Percentiles rank a stretch among this genome's conserved stretches.
These are phyloP conservation scores for Bombus haemorrhoidalis DNA, from an alignment of 1,140 invertebrate species.

Conservation along the genomic window DNA sequence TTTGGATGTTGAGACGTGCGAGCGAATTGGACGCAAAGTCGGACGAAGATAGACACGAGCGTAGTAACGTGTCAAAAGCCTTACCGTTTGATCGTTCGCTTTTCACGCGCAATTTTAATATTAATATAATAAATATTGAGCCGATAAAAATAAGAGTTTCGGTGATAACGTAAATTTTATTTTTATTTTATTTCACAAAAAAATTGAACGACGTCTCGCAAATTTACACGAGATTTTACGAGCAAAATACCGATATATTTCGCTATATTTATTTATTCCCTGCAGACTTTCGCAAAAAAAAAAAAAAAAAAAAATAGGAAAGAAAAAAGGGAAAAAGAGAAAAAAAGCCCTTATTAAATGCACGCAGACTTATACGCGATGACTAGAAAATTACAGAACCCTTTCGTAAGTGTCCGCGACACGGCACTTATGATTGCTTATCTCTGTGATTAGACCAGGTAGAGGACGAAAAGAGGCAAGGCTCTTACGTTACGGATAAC, in stretches of 20 bases:
- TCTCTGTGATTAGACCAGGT: conserved; percentile 1
- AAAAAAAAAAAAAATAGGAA: no score
- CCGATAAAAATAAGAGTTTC: no score
- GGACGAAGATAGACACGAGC: no score
- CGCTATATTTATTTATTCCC: not conserved
- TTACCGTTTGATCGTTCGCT: no score
- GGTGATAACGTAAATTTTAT: no score
- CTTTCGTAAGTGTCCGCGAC: not conserved
- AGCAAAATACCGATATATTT: not conserved
- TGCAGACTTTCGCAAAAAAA: not conserved
- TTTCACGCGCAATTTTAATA: no score
- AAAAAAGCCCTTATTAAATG: not conserved
- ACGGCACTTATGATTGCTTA: not conserved
- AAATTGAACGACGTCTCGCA: not conserved
- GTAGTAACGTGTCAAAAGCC: no score
- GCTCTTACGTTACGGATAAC: conserved; percentile 66
- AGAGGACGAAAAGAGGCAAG: not conserved
- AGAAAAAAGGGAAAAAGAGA: not conserved
- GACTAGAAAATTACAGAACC: not conserved
- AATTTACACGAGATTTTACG: no score
- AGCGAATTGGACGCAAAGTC: no score
- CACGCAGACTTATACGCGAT: not conserved
- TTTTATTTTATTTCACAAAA: no score
- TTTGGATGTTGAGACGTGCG: no score
- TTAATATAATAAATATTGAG: no score